Evolutionary conservation across 2,888 invertebrate genomes (phyloP), one percentile per base, ranked within the genome.

Genomic region (Phalera bucephala): DNA sequence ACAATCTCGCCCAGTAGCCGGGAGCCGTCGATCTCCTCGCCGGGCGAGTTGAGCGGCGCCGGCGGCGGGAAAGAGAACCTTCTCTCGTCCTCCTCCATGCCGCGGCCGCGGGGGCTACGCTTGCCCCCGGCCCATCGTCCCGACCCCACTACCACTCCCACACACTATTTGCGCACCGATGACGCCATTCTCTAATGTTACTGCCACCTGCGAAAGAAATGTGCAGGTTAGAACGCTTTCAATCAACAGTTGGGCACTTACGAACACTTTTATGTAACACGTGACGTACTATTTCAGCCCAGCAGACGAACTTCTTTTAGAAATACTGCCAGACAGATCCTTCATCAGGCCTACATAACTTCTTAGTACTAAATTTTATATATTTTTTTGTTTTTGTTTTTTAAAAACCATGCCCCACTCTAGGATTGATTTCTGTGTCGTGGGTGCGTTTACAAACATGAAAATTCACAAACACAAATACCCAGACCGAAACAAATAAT

Each of bases 1-100:
- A 90, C 89, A 54, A 90, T 90, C 73, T 90, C 90, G 39, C 88
- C 69, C 38, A 90, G 77, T 38, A 90, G 73, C 46, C 89, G 84
- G 40, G 90, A 90, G 52, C 90, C 90, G 69, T 90, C 90, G 62
- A 89, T 87, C 73, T 90, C 90, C 66, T 90, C 90, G 60, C 88
- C 85, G 58, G 90, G 90, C 64, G 90, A 90, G 77, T 87, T 70
- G 52, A 88, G 85, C 73, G 88, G 87, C 80, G 87, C 88, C 76
- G 85, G 88, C 78, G 88, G 87, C 78, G 87, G 87, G 76, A 89
- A 89, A 70, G 88, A 89, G 64, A 87, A 77, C 69, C 88, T 82
- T 76, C 88, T 78, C 76, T 89, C 88, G 83, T 86, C 88, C 72
- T 88, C 88, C 75, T 87, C 87, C 86, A 88, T 88, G 66, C 74